A percentile compares a stretch with the other conserved stretches of the same genome.
Evolutionary conservation across 2,113 vertebrate genomes (phyloP).

Genomic region (Malurus cyaneus): DNA sequence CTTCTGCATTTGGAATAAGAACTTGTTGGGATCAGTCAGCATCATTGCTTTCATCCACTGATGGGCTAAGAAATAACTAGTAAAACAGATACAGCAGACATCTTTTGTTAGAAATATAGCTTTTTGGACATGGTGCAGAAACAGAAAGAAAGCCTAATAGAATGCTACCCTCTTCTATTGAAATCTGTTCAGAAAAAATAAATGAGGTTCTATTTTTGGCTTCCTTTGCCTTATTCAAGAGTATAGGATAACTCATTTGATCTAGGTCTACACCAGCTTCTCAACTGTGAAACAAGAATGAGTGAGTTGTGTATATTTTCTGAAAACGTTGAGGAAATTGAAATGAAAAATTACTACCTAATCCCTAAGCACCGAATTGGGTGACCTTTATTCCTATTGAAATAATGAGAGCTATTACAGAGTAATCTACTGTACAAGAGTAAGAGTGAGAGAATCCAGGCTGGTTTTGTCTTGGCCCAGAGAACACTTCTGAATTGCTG

Average conservation of each 20-base stretch:
- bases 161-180: neutral
- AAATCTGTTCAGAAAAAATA: neutral
- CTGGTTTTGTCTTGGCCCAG: neutral
- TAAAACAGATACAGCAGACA: neutral
- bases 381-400: slow-evolving; percentile 11
- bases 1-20: neutral
- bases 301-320: neutral
- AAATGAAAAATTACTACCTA: neutral
- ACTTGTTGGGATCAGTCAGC: neutral
- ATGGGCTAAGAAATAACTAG: neutral
- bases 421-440: neutral
- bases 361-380: neutral
- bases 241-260: neutral
- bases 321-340: neutral
- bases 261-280: neutral
- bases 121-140: neutral
- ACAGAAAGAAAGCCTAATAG: neutral
- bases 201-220: neutral
- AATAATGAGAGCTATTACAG: slow-evolving; percentile 4
- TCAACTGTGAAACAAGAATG: neutral
- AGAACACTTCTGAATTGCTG: neutral
- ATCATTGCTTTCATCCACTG: neutral
- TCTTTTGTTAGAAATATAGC: neutral
- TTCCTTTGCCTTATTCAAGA: neutral
- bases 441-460: slow-evolving; percentile 14